Evolutionary conservation across 2,113 vertebrate species (phyloP), one percentile per base, ranked within the genome.

Genomic region (Labeo catla): DNA sequence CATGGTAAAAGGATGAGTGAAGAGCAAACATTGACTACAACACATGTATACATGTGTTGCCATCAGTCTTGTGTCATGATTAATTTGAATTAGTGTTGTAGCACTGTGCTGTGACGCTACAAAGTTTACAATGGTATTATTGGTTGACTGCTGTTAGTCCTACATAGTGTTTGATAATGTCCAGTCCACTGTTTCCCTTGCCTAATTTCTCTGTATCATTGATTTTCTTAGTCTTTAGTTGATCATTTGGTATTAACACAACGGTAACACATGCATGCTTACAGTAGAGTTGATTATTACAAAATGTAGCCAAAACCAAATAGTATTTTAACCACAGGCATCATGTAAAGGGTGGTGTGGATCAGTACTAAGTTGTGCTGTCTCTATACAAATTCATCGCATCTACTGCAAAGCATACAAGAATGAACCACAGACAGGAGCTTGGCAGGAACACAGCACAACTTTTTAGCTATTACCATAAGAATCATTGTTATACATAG

Each of bases 1-100:
- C 54, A 63, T 86, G 50, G 91, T 90, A 90, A 93, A 91, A 93
- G 89, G 91, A 91, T 92, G 92, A 86, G 86, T 85, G 91, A 93
- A 84, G 89, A 91, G 70, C 86, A 89, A 89, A 92, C 45, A 47
- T 9, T 47, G 7, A 47, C 39, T 28, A 28, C 28, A 28, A 28
- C 28, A 28, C 28, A 28, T 28, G 28, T 28, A 28, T 28, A 28
- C 28, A 45, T 45, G 43, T 45, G 43, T 45, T 45, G 43, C 86
- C 63, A 80, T 74, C 65, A 66, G 84, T 23, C 84, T 81, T 74
- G 87, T 88, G 84, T 86, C 80, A 50, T 73, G 88, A 90, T 91
- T 86, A 90, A 15, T 80, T 19, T 63, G 54, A 89, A 83, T 88
- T 66, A 84, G 74, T 76, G 28, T 50, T 94, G 91, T 92, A 91